A percentile compares a stretch with the other conserved stretches of the same genome.
These are phyloP conservation scores for Sitodiplosis mosellana DNA, from an alignment of 1,140 invertebrate genomes.

Conservation along the genomic window DNA sequence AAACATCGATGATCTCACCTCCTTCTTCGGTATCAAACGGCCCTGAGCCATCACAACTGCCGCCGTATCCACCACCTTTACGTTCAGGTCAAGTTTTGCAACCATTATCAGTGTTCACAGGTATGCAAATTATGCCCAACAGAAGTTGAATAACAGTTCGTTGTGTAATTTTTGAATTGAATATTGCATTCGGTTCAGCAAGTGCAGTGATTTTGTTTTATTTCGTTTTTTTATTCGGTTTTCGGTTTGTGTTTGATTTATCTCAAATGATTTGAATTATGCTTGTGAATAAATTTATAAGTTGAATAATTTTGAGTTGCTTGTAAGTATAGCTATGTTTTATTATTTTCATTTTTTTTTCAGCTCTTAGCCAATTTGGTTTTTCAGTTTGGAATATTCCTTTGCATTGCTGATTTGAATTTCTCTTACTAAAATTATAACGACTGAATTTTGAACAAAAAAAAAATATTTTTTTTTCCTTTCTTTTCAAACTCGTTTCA, in stretches of 20 bases:
- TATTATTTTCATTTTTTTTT: not conserved
- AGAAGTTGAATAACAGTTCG: too few species aligned
- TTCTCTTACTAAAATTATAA: too few species aligned
- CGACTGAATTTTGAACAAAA: not conserved
- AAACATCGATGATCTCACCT: constrained; percentile 26
- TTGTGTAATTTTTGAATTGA: not conserved
- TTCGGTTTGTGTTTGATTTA: not conserved
- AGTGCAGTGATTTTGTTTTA: not conserved
- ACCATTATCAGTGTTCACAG: constrained; percentile 26
- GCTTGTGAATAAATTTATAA: constrained; percentile 1
- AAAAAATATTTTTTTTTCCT: constrained; percentile 1
- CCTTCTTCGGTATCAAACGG: constrained; percentile 26
- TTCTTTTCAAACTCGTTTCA: constrained; percentile 2
- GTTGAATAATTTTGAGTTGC: constrained; percentile 1
- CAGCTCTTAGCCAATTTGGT: too few species aligned
- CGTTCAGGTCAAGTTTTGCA: constrained; percentile 27
- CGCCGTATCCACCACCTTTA: constrained; percentile 25
- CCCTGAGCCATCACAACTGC: constrained; percentile 26
- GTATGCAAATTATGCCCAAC: constrained; percentile 9
- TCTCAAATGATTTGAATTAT: too few species aligned
- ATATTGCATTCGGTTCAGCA: not conserved
- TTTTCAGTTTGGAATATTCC: too few species aligned
- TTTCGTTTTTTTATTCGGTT: not conserved
- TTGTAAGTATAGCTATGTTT: constrained; percentile 7
- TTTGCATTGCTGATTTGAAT: too few species aligned